These are phyloP conservation scores for Nasua narica DNA, from an alignment of 2,797 vertebrate genomes.

Conservation along the genomic window DNA sequence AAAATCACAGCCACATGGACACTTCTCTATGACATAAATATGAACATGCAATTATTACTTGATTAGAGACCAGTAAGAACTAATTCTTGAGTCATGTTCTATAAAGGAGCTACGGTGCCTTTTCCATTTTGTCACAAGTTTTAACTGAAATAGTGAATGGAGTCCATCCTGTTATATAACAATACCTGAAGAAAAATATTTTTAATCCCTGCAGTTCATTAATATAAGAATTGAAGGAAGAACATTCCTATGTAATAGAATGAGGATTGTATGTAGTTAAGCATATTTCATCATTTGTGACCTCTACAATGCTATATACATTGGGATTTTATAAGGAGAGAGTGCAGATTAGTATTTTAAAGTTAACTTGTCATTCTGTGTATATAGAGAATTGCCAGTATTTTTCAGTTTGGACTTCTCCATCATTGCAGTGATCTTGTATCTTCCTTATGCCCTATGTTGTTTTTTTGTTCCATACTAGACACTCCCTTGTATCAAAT, in stretches of 20 bases:
- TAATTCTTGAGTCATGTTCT: background rate
- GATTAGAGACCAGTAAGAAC: background rate
- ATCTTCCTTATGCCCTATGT: background rate
- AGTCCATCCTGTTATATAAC: background rate
- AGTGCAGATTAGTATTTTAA: background rate
- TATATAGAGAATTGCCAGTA: background rate
- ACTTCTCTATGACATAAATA: background rate
- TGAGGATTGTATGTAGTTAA: background rate
- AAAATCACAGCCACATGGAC: background rate
- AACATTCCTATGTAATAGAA: background rate
- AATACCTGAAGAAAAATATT: background rate
- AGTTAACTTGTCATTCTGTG: background rate
- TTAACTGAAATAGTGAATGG: constrained; percentile 28
- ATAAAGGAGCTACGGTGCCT: background rate
- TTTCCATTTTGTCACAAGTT: background rate
- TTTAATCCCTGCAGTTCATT: background rate
- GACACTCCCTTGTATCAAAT: background rate
- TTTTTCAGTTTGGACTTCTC: constrained; percentile 12
- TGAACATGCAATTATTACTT: background rate
- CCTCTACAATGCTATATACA: background rate
- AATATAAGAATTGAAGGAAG: background rate
- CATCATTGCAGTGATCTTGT: background rate
- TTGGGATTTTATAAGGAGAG: background rate
- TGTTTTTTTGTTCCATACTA: background rate
- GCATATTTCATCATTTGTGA: background rate